Conservation (phyloP, 1,140 invertebrate genomes). For the Probaryconus sp. region DNA sequence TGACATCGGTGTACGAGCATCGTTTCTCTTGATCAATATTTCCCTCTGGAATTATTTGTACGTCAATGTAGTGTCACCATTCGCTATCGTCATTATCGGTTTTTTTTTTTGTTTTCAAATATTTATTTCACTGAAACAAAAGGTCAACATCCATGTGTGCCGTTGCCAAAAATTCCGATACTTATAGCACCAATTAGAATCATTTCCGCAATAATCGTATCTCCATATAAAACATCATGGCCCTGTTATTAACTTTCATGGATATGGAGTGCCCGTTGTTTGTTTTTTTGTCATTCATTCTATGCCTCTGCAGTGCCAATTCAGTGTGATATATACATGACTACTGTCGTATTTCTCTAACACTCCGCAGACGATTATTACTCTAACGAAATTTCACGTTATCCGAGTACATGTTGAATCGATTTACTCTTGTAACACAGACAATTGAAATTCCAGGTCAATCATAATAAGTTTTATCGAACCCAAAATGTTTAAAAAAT, state of each 20-base stretch:
- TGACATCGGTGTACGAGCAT: neutral
- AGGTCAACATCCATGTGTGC: neutral
- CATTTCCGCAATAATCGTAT: conserved; percentile 18
- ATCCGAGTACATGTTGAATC: neutral
- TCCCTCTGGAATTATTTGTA: neutral
- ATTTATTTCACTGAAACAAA: neutral
- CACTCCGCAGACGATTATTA: conserved; percentile 15
- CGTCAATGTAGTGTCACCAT: neutral
- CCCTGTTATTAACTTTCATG: conserved; percentile 3
- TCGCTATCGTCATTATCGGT: neutral
- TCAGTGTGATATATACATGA: neutral
- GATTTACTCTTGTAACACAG: neutral
- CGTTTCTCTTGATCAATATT: too few species aligned
- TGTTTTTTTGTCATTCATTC: conserved; percentile 2
- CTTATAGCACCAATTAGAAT: conserved; percentile 13
- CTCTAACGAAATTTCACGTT: conserved; percentile 1
- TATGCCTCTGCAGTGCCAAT: neutral
- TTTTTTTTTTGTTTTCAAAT: too few species aligned
- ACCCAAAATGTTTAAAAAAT: neutral
- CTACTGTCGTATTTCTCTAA: conserved; percentile 8
- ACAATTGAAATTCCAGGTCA: neutral
- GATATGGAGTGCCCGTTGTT: conserved; percentile 8
- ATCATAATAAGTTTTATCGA: neutral
- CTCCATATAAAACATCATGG: conserved; percentile 8
- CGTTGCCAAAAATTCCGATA: neutral